Evolutionary conservation across 2,797 vertebrate genomes (phyloP).

Genomic region (Serranus cabrilla): DNA sequence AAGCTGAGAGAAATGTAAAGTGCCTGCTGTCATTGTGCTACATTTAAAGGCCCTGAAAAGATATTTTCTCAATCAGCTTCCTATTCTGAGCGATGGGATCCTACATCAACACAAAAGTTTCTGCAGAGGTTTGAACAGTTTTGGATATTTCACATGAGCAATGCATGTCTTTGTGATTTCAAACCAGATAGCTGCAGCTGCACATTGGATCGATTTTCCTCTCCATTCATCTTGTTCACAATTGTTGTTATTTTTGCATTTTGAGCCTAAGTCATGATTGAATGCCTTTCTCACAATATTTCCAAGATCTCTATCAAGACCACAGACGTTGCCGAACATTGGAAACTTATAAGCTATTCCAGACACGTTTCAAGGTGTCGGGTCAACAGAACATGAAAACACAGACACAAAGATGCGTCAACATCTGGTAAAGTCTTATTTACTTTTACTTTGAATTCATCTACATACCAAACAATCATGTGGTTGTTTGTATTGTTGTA

Average conservation of each 20-base stretch:
- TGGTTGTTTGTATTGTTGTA: background rate
- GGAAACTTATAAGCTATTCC: background rate
- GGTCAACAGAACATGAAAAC: background rate
- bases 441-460: background rate
- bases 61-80: background rate
- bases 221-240: slow-evolving; percentile 4
- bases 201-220: background rate
- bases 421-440: background rate
- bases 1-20: background rate
- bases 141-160: background rate
- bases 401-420: slow-evolving; percentile 7
- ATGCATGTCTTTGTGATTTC: background rate
- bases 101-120: no score
- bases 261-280: slow-evolving; percentile 2
- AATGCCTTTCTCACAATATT: slow-evolving; percentile 4
- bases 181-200: background rate
- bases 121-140: background rate
- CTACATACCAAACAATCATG: background rate
- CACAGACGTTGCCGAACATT: background rate
- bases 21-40: background rate
- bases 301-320: background rate
- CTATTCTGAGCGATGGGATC: background rate
- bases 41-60: background rate
- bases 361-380: background rate
- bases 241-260: background rate